These are phyloP conservation scores for Manis pentadactyla DNA, from an alignment of 2,797 vertebrate genomes.

Conservation along the genomic window DNA sequence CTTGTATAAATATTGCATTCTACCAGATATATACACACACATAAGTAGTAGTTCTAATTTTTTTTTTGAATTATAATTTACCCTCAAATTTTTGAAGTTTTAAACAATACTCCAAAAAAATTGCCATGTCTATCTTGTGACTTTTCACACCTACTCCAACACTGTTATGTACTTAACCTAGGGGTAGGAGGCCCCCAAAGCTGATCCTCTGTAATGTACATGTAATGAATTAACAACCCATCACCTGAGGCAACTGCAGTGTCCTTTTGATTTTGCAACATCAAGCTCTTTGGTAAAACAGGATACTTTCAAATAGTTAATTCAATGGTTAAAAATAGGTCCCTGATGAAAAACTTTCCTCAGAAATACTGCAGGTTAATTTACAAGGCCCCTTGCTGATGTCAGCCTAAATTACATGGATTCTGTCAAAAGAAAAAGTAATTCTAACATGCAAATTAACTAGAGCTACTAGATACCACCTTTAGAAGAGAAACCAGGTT, in stretches of 20 bases:
- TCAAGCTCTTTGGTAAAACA: background rate
- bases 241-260: background rate
- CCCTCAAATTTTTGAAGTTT: background rate
- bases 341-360: background rate
- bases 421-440: background rate
- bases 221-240: background rate
- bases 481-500: background rate
- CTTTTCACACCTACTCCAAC: background rate
- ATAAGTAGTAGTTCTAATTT: background rate
- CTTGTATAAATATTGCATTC: background rate
- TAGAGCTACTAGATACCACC: background rate
- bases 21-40: background rate
- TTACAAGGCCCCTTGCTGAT: background rate
- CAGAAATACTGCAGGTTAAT: background rate
- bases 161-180: background rate
- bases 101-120: background rate
- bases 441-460: background rate
- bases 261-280: background rate
- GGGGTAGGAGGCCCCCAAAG: background rate
- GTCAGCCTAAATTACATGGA: background rate
- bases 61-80: background rate
- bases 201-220: background rate
- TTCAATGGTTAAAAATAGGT: background rate
- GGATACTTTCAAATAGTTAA: slow-evolving; percentile 7
- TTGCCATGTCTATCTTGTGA: background rate